Conservation (phyloP, 37 sponge, comb jelly and placozoan genomes). For the Chondrosia reniformis region DNA sequence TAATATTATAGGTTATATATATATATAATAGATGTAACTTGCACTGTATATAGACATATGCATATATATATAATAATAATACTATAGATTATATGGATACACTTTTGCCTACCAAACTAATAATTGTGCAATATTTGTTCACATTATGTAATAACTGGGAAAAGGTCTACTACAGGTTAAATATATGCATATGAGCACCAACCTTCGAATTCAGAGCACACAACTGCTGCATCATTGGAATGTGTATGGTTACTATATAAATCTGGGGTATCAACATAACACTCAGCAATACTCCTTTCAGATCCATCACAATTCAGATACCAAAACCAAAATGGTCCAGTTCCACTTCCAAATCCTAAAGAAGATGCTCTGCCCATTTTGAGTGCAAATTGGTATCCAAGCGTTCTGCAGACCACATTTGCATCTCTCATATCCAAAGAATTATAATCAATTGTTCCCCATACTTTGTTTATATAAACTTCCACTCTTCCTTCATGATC, state of each 20-base stretch:
- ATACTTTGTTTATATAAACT: background rate
- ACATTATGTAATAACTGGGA: too few species aligned
- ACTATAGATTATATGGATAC: too few species aligned
- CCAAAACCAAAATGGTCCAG: background rate
- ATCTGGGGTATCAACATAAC: background rate
- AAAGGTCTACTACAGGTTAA: too few species aligned
- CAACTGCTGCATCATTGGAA: conserved; percentile 5
- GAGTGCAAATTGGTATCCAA: background rate
- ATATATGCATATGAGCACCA: too few species aligned
- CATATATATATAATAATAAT: too few species aligned
- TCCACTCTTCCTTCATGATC: conserved; percentile 9
- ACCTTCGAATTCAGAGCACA: too few species aligned
- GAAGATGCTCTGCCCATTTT: background rate
- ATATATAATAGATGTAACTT: too few species aligned
- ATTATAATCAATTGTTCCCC: conserved; percentile 28
- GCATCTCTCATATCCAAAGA: conserved; percentile 20
- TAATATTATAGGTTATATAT: too few species aligned
- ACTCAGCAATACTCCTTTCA: conserved; percentile 8
- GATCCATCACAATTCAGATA: conserved; percentile 7
- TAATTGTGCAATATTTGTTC: too few species aligned
- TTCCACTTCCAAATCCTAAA: background rate
- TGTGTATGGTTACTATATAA: background rate
- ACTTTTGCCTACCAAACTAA: too few species aligned
- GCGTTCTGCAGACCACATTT: conserved; percentile 12
- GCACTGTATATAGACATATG: too few species aligned